These are phyloP conservation scores for Neoascia interrupta DNA, from an alignment of 2,888 invertebrate genomes.

Conservation along the genomic window DNA sequence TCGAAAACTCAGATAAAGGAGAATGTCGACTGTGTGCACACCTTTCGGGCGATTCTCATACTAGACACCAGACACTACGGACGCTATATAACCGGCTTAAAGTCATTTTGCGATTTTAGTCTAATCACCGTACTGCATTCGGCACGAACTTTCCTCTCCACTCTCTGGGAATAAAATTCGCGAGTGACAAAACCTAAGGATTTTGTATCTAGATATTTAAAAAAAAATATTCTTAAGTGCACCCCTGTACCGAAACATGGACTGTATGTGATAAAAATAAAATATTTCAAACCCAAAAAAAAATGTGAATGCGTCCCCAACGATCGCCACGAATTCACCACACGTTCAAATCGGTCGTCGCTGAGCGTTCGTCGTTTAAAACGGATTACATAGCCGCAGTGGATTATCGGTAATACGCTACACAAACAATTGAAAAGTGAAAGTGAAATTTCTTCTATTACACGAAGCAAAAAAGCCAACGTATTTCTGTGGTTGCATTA, in stretches of 20 bases:
- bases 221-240: constrained; percentile 26
- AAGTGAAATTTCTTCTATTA: constrained; percentile 68
- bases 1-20: constrained; percentile 46
- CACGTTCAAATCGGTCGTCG: constrained; percentile 38
- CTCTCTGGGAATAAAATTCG: constrained; percentile 24
- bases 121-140: constrained; percentile 79
- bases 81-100: constrained; percentile 80
- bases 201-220: not conserved
- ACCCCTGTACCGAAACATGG: too few species aligned
- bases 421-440: constrained; percentile 67
- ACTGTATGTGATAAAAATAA: constrained; percentile 36
- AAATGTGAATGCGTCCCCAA: constrained; percentile 63
- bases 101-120: constrained; percentile 80
- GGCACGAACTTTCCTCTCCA: constrained; percentile 53
- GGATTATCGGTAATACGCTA: constrained; percentile 11
- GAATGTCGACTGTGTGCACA: constrained; percentile 66
- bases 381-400: constrained; percentile 52
- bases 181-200: not conserved
- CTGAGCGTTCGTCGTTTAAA: constrained; percentile 20
- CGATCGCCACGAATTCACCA: constrained; percentile 46
- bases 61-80: constrained; percentile 73
- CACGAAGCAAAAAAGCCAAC: constrained; percentile 24
- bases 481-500: constrained; percentile 38
- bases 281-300: constrained; percentile 47
- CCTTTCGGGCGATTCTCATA: constrained; percentile 65